Evolutionary conservation across 2,888 invertebrate species (phyloP), one percentile per base, ranked within the genome.

Genomic region (Tenthredo notha): DNA sequence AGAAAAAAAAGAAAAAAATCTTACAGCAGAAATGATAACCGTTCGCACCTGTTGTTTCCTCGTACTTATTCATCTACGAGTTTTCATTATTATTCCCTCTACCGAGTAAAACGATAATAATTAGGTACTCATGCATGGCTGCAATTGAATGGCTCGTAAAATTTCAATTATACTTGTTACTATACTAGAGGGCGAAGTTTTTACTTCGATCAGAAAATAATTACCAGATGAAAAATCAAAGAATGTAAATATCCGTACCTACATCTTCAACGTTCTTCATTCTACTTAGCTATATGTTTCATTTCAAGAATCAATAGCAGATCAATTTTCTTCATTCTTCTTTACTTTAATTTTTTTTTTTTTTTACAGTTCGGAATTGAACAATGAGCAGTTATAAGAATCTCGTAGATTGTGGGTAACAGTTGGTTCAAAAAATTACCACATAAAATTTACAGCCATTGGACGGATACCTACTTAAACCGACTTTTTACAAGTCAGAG

Each of bases 151-250:
- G 21, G n/a, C 43, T 21, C n/a, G 72, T 43, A 72, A 18, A 37
- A 25, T 40, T 72, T 72, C 43, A 43, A 74, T 74, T 15, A 74
- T 74, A 47, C 12, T 47, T 47, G 47, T 47, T 47, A 47, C 47
- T 10, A 7, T 47, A 47, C 47, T 3, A 47, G 33, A 25, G 15
- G 37, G 70, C 70, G 6, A 70, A 70, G 70, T n/a, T 70, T 37
- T 37, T 29, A 9, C n/a, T 70, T 37, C 7, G 70, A 70, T 70
- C 25, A 74, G 43, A 74, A 43, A 74, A 40, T 74, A 43, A 74
- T 43, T n/a, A 43, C 18, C 7, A 33, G 25, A 33, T 12, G 33
- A 67, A 29, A 33, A 29, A 33, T 67, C 67, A 7, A 33, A 67
- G 33, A 29, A 65, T 29, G 65, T 33, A 65, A 25, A 12, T 65